A percentile compares a stretch with the other conserved stretches of the same genome.
phyloP scores from a whole-genome alignment of 2,113 vertebrate genomes.

The Festucalex cinctus region DNA sequence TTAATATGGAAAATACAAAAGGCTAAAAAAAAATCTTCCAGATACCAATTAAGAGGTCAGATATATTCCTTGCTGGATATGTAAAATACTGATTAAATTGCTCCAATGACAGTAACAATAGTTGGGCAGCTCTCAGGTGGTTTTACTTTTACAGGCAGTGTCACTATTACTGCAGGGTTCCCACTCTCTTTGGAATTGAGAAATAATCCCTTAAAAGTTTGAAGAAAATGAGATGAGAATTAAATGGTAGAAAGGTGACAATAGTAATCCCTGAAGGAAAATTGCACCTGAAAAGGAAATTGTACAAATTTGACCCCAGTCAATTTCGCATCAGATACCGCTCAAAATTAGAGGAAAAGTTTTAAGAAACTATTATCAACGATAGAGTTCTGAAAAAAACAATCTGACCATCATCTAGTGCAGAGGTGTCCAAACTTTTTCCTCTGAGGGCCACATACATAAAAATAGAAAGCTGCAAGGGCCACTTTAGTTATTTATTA shows the following conservation, averaged over 20 bases:
- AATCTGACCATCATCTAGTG: not conserved
- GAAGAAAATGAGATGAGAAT: not conserved
- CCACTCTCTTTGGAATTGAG: not conserved
- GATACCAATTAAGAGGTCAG: conserved; percentile 44
- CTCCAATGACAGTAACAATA: not conserved
- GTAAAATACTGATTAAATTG: conserved; percentile 5
- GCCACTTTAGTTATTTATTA: too few species aligned
- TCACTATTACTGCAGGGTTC: not conserved
- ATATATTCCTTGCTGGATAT: conserved; percentile 6
- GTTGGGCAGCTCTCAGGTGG: conserved; percentile 11
- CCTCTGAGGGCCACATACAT: too few species aligned
- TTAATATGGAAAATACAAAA: conserved; percentile 53
- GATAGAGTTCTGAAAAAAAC: not conserved
- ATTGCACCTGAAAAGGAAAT: not conserved
- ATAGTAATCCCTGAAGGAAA: not conserved
- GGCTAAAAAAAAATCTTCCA: conserved; percentile 29
- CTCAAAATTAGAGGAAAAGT: not conserved
- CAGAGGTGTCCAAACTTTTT: too few species aligned
- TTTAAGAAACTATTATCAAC: not conserved
- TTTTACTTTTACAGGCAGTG: conserved; percentile 2
- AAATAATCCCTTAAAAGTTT: not conserved
- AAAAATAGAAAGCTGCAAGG: too few species aligned
- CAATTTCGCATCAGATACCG: not conserved
- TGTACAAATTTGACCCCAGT: not conserved
- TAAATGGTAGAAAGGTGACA: not conserved